phyloP scores from a whole-genome alignment of 2,113 vertebrate genomes.

The Pitta sordida region DNA sequence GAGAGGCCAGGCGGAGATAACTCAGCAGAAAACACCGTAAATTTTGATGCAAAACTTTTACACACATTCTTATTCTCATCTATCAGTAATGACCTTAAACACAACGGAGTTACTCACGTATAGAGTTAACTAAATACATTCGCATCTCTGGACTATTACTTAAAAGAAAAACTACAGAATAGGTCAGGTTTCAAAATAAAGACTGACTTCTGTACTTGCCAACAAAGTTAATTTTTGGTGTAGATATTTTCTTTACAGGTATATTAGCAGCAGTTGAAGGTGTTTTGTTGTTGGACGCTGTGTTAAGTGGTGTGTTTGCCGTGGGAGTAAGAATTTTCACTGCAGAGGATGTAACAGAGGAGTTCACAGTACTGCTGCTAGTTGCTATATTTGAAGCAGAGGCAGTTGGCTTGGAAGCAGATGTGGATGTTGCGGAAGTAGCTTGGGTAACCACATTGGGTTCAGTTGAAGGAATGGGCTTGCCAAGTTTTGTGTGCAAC shows the following conservation, averaged over 20 bases:
- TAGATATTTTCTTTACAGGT: conserved; percentile 88
- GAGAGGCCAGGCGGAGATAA: background rate
- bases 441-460: conserved; percentile 91
- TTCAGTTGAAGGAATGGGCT: conserved; percentile 97
- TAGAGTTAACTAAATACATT: background rate
- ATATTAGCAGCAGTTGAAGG: conserved; percentile 72
- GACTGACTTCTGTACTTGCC: conserved; percentile 79
- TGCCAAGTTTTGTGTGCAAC: conserved; percentile 97
- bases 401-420: conserved; percentile 80
- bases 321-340: conserved; percentile 75
- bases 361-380: conserved; percentile 76
- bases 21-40: background rate
- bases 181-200: conserved; percentile 41
- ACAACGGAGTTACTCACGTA: background rate
- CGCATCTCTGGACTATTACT: background rate
- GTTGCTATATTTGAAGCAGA: conserved; percentile 79
- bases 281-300: conserved; percentile 66
- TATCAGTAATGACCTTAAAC: background rate
- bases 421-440: conserved; percentile 80
- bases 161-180: background rate
- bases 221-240: conserved; percentile 98
- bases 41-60: background rate
- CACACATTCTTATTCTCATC: background rate
- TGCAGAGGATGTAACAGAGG: conserved; percentile 74
- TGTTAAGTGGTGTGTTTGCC: conserved; percentile 76